Evolutionary conservation across 2,797 vertebrate genomes (phyloP).

Genomic region (Sphaeramia orbicularis): DNA sequence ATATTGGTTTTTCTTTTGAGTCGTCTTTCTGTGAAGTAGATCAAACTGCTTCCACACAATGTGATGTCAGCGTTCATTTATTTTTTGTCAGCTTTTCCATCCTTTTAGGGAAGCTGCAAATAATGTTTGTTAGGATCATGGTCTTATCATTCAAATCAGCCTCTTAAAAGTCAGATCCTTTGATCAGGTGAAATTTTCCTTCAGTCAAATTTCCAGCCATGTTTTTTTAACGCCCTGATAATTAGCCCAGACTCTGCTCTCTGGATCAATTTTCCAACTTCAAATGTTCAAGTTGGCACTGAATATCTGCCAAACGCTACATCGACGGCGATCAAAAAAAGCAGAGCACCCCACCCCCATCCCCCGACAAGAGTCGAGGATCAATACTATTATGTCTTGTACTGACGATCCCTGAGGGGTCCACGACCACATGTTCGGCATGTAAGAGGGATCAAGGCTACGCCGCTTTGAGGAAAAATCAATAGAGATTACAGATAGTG

Average conservation of each 20-base stretch:
- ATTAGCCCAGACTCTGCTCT: slow-evolving; percentile 1
- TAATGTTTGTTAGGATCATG: not conserved
- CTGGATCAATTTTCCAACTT: not conserved
- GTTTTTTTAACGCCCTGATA: slow-evolving; percentile 16
- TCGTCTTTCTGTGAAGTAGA: not conserved
- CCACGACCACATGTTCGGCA: slow-evolving; percentile 58
- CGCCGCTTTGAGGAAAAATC: slow-evolving; percentile 64
- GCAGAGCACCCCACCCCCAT: not conserved
- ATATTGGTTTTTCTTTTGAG: too few relatives aligned
- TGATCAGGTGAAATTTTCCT: slow-evolving; percentile 5
- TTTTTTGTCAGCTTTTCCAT: too few relatives aligned
- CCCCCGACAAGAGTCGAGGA: not conserved
- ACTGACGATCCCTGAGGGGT: slow-evolving; percentile 36
- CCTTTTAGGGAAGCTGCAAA: too few relatives aligned
- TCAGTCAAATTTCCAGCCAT: not conserved
- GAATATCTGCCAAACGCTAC: slow-evolving; percentile 13
- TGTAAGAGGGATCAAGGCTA: slow-evolving; percentile 47
- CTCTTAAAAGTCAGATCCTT: not conserved
- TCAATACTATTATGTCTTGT: slow-evolving; percentile 61
- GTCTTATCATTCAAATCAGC: slow-evolving; percentile 10
- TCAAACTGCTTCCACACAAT: not conserved
- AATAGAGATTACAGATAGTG: slow-evolving; percentile 70
- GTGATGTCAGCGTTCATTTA: not conserved
- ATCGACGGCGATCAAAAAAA: slow-evolving; percentile 38
- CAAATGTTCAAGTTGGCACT: not conserved